Base-by-base conservation (phyloP, 2,797 vertebrate species). In the Todus mexicanus region DNA sequence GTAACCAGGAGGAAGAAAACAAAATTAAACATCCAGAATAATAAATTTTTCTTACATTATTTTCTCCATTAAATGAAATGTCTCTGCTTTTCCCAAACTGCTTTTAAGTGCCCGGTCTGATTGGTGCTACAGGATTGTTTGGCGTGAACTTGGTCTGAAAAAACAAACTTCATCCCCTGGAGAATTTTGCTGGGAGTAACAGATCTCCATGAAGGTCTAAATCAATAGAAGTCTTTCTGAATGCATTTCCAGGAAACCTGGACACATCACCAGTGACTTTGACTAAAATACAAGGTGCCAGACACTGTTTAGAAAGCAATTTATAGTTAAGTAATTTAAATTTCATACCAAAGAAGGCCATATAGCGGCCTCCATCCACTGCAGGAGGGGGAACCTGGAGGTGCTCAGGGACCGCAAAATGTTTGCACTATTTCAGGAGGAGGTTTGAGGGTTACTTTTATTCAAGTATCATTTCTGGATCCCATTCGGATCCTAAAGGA, bases 271-370 rank as follows among this genome's bases (percentile, higher is more conserved):
- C 72, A 63, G n/a, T 75, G 89, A 91, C 93, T 96, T 81, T 45
- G 91, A 78, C 88, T 87, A 37, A 89, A 95, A 89, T 69, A 89
- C 79, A 92, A 84, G 64, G 29, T 92, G 88, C 87, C 71, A 91
- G 78, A 57, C 35, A 51, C 35, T 78, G 42, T 85, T 96, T 83
- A 65, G 85, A 92, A 94, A 94, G 72, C 87, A 83, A 93, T 95
- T 94, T 94, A 65, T 91, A 84, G 84, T 90, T 90, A 91, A 93
- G 87, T 74, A 83, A 93, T 95, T 96, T 95, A 71, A 86, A 96
- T 92, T 95, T 87, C 50, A 60, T 76, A 81, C 75, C 0, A 3
- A 89, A 90, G 87, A 69, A 76, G 56, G 53, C 59, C n/a, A 47
- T 73, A 65, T 7, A 91, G 48, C 78, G 31, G 38, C 19, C 33